Conservation (phyloP, 2,888 invertebrate genomes). For the Quadriops clusia region DNA sequence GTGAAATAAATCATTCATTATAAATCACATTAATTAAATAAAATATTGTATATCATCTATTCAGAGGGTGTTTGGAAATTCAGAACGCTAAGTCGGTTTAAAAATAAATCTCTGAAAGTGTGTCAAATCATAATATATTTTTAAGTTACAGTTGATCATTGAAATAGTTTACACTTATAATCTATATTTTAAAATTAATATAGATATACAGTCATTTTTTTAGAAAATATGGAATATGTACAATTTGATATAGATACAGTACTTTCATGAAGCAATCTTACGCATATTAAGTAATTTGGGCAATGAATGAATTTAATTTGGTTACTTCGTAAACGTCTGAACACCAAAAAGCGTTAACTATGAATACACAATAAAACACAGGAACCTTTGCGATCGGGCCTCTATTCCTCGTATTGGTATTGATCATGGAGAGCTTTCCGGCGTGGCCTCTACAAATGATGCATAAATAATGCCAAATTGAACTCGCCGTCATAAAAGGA, state of each 20-base stretch:
- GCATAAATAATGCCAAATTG: slow-evolving; percentile 18
- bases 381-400: slow-evolving; percentile 3
- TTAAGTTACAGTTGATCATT: too few relatives aligned
- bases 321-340: slow-evolving; percentile 17
- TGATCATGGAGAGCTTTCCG: neutral
- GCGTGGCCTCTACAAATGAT: too few relatives aligned
- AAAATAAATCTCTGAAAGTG: too few relatives aligned
- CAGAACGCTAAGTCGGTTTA: too few relatives aligned
- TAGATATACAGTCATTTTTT: too few relatives aligned
- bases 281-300: slow-evolving; percentile 5
- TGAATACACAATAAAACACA: slow-evolving; percentile 15
- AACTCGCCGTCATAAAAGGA: slow-evolving; percentile 15
- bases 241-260: slow-evolving; percentile 21
- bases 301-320: slow-evolving; percentile 6
- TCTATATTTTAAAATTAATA: too few relatives aligned
- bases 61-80: too few relatives aligned
- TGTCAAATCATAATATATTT: too few relatives aligned
- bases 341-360: slow-evolving; percentile 25
- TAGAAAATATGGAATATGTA: slow-evolving; percentile 26
- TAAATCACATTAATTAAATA: too few relatives aligned
- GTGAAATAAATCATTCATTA: too few relatives aligned
- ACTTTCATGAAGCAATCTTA: slow-evolving; percentile 9
- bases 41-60: too few relatives aligned
- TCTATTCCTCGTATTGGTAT: neutral
- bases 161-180: too few relatives aligned